Percentiles rank a stretch among this genome's conserved stretches.
Evolutionary conservation across 2,888 invertebrate species (phyloP).

Genomic region (Pristionchus entomophagus): DNA sequence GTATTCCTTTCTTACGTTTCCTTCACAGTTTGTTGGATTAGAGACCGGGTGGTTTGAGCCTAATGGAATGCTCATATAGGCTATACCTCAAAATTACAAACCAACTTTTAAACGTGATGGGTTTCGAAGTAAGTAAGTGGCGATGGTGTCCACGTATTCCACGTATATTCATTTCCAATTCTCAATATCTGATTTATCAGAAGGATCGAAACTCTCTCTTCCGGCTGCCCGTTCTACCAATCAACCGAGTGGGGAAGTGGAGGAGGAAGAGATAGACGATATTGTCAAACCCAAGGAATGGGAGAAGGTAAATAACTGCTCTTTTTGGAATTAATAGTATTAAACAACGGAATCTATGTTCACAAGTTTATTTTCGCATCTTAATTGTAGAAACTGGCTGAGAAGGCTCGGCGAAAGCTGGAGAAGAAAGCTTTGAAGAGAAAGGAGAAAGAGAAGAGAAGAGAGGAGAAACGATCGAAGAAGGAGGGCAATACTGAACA

Average conservation of each 20-base stretch:
- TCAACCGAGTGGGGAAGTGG: slow-evolving; percentile 13
- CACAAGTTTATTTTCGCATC: no score
- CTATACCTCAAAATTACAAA: no score
- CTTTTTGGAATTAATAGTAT: not conserved
- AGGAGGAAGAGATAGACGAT: slow-evolving; percentile 64
- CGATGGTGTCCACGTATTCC: no score
- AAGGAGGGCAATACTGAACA: slow-evolving; percentile 31
- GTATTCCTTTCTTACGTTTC: not conserved
- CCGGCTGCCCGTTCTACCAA: not conserved
- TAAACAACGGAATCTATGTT: no score
- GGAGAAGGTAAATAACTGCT: slow-evolving; percentile 52
- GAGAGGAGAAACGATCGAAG: slow-evolving; percentile 26
- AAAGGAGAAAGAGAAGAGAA: slow-evolving; percentile 39
- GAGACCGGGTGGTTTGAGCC: no score
- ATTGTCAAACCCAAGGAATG: slow-evolving; percentile 64
- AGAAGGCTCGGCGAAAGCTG: slow-evolving; percentile 44
- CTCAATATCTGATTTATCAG: no score
- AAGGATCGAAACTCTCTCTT: not conserved
- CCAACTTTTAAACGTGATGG: no score
- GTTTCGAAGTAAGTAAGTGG: no score
- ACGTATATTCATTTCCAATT: no score
- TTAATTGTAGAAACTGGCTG: slow-evolving; percentile 44
- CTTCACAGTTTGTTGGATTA: not conserved
- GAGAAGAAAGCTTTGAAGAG: slow-evolving; percentile 44
- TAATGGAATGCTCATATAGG: no score